These are phyloP conservation scores for Sorex fumeus DNA, from an alignment of 2,113 vertebrate genomes.

Conservation along the genomic window DNA sequence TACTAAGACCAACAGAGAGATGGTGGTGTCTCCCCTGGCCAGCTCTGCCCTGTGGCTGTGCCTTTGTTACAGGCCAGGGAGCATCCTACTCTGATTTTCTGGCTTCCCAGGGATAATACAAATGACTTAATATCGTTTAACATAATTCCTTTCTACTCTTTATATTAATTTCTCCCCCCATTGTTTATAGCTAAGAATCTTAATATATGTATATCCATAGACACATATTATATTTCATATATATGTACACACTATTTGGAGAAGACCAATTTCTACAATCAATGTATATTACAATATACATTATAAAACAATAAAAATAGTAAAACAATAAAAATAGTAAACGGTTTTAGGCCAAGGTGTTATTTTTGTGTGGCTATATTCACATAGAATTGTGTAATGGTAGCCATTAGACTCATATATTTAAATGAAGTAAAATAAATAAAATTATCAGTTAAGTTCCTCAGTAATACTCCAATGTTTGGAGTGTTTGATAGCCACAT, in stretches of 20 bases:
- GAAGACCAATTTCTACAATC: too few relatives aligned
- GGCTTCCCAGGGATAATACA: background rate
- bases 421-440: slow-evolving; percentile 60
- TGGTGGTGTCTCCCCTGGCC: background rate
- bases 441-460: slow-evolving; percentile 38
- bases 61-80: background rate
- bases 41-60: background rate
- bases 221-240: too few relatives aligned
- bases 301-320: too few relatives aligned
- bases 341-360: background rate
- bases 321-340: too few relatives aligned
- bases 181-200: background rate
- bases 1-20: too few relatives aligned
- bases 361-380: slow-evolving; percentile 48
- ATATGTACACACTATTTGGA: too few relatives aligned
- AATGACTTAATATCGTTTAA: background rate
- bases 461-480: background rate
- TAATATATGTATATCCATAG: background rate
- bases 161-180: slow-evolving; percentile 12
- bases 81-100: background rate
- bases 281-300: too few relatives aligned
- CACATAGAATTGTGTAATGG: background rate
- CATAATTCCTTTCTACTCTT: background rate
- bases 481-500: background rate
- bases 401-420: background rate